These are phyloP conservation scores for Uloborus diversus DNA, from an alignment of 1,140 invertebrate species.

Conservation along the genomic window DNA sequence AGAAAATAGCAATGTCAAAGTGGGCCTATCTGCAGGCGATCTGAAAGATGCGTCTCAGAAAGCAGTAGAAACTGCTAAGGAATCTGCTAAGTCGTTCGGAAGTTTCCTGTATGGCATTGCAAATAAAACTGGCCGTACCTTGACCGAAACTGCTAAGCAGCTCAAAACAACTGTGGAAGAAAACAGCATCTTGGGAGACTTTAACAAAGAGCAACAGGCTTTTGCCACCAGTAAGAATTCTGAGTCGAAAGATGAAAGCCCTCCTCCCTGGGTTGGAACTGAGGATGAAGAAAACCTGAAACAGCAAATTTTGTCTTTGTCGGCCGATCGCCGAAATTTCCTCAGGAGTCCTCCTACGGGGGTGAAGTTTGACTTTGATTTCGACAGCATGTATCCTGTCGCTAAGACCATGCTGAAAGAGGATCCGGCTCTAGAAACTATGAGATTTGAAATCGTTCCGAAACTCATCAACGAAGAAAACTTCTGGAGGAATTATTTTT, in stretches of 20 bases:
- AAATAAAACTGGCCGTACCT: conserved; percentile 84
- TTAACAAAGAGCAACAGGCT: conserved; percentile 95
- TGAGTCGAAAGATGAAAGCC: conserved; percentile 76
- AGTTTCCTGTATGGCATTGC: conserved; percentile 90
- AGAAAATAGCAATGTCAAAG: conserved; percentile 10
- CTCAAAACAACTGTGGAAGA: conserved; percentile 96
- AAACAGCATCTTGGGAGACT: conserved; percentile 92
- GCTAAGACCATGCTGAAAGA: conserved; percentile 92
- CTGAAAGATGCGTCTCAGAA: conserved; percentile 81
- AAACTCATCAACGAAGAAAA: conserved; percentile 98
- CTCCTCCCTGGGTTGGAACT: conserved; percentile 91
- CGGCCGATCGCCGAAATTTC: conserved; percentile 95
- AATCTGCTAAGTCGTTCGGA: conserved; percentile 86
- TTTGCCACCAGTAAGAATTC: conserved; percentile 88
- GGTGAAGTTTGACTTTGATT: conserved; percentile 95
- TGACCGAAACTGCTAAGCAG: conserved; percentile 82
- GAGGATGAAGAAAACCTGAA: conserved; percentile 87
- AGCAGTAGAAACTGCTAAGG: conserved; percentile 89
- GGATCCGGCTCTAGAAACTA: conserved; percentile 94
- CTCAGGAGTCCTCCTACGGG: conserved; percentile 93
- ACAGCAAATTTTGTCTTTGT: conserved; percentile 92
- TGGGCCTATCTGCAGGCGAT: conserved; percentile 54
- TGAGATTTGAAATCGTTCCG: conserved; percentile 98
- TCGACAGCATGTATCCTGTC: conserved; percentile 87
- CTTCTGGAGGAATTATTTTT: conserved; percentile 99